Percentiles rank a stretch among this genome's conserved stretches.
Conservation (phyloP, 2,888 invertebrate species). For the Liodrosophila aerea region DNA sequence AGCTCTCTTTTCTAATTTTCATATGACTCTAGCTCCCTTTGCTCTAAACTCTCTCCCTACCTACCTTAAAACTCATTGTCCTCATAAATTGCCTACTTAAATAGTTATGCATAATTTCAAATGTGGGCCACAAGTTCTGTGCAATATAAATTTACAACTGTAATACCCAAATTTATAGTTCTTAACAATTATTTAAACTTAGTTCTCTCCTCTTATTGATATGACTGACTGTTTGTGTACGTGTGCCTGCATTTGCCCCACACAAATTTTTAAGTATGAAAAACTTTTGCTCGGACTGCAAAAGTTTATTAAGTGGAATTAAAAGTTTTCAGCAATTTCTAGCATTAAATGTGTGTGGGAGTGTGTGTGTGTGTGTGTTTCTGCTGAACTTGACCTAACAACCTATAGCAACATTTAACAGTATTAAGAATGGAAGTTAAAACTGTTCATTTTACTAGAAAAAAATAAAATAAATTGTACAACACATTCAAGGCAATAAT, state of each 20-base stretch:
- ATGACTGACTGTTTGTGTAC: neutral
- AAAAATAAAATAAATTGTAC: no score
- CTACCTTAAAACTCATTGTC: neutral
- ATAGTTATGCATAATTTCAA: constrained; percentile 17
- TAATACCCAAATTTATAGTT: constrained; percentile 50
- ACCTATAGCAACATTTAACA: no score
- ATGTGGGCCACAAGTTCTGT: no score
- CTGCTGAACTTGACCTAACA: constrained; percentile 2
- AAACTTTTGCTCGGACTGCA: constrained; percentile 18
- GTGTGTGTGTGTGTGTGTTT: neutral
- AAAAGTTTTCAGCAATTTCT: constrained; percentile 11
- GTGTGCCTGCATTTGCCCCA: constrained; percentile 31
- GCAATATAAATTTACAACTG: constrained; percentile 14
- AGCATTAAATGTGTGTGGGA: neutral
- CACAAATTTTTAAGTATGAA: constrained; percentile 37
- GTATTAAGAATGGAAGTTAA: no score
- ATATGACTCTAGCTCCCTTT: no score
- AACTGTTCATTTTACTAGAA: no score
- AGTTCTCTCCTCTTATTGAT: constrained; percentile 1
- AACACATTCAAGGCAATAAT: no score
- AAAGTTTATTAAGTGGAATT: neutral
- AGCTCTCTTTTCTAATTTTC: no score
- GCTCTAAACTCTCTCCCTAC: no score
- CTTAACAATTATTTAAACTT: constrained; percentile 11
- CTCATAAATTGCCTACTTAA: constrained; percentile 50